A percentile compares a stretch with the other conserved stretches of the same genome.
phyloP scores from a whole-genome alignment of 2,888 invertebrate genomes.

The Eilema griseolum region DNA sequence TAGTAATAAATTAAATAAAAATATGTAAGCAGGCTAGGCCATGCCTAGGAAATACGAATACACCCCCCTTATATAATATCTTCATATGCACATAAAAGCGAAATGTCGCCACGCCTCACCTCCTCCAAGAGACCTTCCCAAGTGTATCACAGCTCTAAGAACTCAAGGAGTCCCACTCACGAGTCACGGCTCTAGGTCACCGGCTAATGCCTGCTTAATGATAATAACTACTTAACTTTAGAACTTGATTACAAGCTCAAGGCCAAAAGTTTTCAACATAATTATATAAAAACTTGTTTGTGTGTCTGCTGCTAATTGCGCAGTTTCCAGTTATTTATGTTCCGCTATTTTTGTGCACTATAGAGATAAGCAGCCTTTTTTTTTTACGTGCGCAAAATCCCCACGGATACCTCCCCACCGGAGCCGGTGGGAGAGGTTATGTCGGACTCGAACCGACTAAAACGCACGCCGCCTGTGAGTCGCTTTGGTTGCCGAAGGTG shows the following conservation, averaged over 20 bases:
- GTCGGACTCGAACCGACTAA: too few relatives aligned
- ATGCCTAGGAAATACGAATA: too few relatives aligned
- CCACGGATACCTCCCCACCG: too few relatives aligned
- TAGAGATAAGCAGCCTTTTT: neutral
- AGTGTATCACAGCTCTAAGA: neutral
- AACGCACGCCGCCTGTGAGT: too few relatives aligned
- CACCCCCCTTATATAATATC: too few relatives aligned
- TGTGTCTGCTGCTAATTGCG: constrained; percentile 11
- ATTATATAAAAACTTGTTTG: constrained; percentile 12
- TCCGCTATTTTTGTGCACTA: neutral
- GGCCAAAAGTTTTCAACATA: constrained; percentile 10
- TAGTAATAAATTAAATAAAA: too few relatives aligned
- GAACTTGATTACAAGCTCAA: constrained; percentile 12
- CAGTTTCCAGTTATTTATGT: constrained; percentile 15
- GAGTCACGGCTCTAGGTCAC: neutral
- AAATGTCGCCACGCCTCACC: neutral
- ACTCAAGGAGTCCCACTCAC: neutral
- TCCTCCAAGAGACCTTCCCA: neutral
- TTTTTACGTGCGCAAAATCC: too few relatives aligned
- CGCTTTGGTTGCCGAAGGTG: too few relatives aligned
- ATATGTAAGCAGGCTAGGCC: too few relatives aligned
- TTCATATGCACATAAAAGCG: neutral
- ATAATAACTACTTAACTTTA: constrained; percentile 6
- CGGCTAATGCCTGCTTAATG: neutral
- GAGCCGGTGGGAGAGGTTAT: too few relatives aligned